These are phyloP conservation scores for Orius insidiosus DNA, from an alignment of 1,140 invertebrate genomes.

Conservation along the genomic window DNA sequence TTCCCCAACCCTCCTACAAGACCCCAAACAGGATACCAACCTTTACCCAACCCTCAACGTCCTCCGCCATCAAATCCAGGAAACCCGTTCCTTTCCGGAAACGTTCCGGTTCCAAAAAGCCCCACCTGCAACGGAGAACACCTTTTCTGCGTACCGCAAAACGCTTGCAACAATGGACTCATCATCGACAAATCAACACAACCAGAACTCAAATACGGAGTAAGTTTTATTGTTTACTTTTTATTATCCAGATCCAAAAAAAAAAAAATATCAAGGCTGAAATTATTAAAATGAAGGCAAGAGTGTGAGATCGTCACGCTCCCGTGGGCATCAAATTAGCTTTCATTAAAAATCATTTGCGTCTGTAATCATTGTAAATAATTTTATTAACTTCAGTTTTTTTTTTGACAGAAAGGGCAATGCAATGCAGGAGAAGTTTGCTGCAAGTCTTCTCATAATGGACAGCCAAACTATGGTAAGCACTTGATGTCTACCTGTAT, in stretches of 20 bases:
- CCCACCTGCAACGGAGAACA: neutral
- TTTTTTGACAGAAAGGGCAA: constrained; percentile 11
- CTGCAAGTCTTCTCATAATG: constrained; percentile 23
- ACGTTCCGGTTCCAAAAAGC: constrained; percentile 3
- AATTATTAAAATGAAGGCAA: neutral
- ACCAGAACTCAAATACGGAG: neutral
- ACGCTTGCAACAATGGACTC: constrained; percentile 12
- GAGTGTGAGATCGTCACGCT: neutral
- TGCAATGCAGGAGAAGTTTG: constrained; percentile 9
- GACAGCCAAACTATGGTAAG: constrained; percentile 21
- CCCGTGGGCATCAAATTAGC: neutral
- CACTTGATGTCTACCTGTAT: constrained; percentile 30
- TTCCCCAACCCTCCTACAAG: constrained; percentile 8
- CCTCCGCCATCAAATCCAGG: constrained; percentile 18
- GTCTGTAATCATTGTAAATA: neutral
- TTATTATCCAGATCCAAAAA: no score
- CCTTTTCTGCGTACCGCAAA: constrained; percentile 10
- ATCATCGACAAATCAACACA: neutral
- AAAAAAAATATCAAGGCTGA: neutral
- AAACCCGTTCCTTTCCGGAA: constrained; percentile 8
- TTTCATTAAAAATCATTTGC: neutral
- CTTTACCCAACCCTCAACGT: constrained; percentile 19
- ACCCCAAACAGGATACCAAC: no score
- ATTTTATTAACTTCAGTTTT: no score
- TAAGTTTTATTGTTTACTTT: neutral